A percentile compares a stretch with the other conserved stretches of the same genome.
phyloP scores from a whole-genome alignment of 2,797 vertebrate species.

The Neosalanx taihuensis region DNA sequence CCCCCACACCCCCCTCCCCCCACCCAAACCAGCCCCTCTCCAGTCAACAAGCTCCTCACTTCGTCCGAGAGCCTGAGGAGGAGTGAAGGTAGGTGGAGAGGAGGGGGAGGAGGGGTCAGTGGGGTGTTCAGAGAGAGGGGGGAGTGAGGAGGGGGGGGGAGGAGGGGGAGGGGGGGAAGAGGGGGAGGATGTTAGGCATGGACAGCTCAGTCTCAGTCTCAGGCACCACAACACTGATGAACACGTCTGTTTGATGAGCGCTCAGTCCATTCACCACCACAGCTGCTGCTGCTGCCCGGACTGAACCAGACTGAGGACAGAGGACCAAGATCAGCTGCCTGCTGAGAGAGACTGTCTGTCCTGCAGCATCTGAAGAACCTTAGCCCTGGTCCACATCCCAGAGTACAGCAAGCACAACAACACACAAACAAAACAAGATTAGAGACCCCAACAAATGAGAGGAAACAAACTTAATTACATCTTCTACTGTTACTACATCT shows the following conservation, averaged over 20 bases:
- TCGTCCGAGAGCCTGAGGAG: constrained; percentile 37
- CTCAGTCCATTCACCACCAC: constrained; percentile 42
- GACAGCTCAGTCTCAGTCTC: constrained; percentile 34
- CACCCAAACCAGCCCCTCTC: background rate
- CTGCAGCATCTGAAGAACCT: constrained; percentile 27
- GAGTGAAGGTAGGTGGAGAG: background rate
- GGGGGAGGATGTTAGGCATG: constrained; percentile 10
- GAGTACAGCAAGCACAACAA: constrained; percentile 8
- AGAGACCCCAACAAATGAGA: constrained; percentile 12
- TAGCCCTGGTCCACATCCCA: background rate
- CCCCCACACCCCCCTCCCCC: background rate
- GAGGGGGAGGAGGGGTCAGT: background rate
- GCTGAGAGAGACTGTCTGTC: constrained; percentile 32
- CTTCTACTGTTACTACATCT: no score
- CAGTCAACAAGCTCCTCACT: constrained; percentile 42
- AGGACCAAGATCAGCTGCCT: constrained; percentile 36
- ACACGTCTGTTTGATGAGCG: constrained; percentile 57
- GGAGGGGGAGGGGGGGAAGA: constrained; percentile 15
- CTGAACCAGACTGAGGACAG: constrained; percentile 54
- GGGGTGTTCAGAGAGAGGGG: background rate
- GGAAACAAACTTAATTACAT: constrained; percentile 23
- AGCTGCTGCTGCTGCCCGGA: constrained; percentile 43
- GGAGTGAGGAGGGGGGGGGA: background rate
- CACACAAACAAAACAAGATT: constrained; percentile 14
- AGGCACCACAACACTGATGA: constrained; percentile 47